Evolutionary conservation across 30 jellyfish, hydroid and myxozoan genomes (phyloP), one percentile per base, ranked within the genome.

Genomic region (Aurelia aurita): DNA sequence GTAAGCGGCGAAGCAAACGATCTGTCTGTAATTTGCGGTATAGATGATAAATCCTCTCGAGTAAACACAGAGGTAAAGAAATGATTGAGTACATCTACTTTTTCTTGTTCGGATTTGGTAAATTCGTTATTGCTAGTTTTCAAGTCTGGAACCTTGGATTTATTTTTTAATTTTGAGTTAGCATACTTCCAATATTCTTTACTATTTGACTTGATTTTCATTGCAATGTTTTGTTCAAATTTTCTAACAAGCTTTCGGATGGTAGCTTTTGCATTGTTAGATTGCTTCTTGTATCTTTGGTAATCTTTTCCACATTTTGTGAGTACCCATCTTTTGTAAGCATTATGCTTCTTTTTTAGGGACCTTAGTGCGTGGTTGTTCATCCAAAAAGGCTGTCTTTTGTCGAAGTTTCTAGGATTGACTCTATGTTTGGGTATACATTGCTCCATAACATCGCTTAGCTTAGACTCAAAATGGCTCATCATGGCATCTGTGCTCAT

Each of bases 131-230:
- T n/a, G n/a, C 72, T n/a, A n/a, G n/a, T n/a, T n/a, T 32, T 67
- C 32, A 67, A 67, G 25, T 67, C 79, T 2, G 79, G 79, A 22
- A 67, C 79, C 14, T 53, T 14, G 15, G 63, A 67, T 19, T 26
- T 67, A 12, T 22, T 67, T 67, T 67, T 25, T 67, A 67, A 22
- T 67, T 67, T 67, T 26, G 79, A 67, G 32, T 67, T 67, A 1
- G 79, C 79, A 67, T 32, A 67, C 21, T 22, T 14, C 79, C 79
- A 67, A 53, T 67, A 67, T 20, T 26, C 31, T 67, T 67, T 67
- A 14, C 13, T 67, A n/a, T 26, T 67, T 26, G 27, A 1, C 25
- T 67, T 67, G 60, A 67, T 67, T 1, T 5, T 7, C n/a, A 3
- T 25, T 1, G 79, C 58, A 7, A 26, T 67, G 60, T 26, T 67